Percentiles rank a stretch among this genome's conserved stretches.
phyloP scores from a whole-genome alignment of 2,797 vertebrate species.

The Naso thynnoides region DNA sequence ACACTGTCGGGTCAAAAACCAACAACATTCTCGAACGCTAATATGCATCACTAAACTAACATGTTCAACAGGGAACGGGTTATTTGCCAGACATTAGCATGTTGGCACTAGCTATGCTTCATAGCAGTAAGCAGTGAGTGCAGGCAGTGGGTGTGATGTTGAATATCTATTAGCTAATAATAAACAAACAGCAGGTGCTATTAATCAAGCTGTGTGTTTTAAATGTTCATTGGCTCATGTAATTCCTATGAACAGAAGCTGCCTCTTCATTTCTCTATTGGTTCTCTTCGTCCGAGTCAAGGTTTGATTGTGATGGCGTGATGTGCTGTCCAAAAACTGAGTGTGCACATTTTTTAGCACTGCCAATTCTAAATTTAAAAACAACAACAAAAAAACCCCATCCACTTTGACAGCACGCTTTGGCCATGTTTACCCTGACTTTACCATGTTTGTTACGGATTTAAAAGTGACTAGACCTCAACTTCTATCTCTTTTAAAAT shows the following conservation, averaged over 20 bases:
- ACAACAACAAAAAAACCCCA: too few relatives aligned
- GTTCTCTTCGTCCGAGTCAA: not conserved
- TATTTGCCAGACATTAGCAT: not conserved
- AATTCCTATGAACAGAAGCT: not conserved
- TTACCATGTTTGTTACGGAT: not conserved
- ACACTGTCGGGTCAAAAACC: not conserved
- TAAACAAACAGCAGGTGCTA: slow-evolving; percentile 1
- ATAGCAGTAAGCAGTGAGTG: not conserved
- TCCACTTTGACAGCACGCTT: not conserved
- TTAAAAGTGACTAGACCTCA: not conserved
- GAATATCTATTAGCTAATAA: not conserved
- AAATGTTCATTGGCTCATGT: not conserved
- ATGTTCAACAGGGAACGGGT: too few relatives aligned
- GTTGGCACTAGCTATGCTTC: not conserved
- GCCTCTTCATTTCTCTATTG: not conserved
- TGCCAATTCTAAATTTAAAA: not conserved
- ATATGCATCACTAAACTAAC: not conserved
- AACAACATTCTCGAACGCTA: not conserved
- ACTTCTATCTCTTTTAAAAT: too few relatives aligned
- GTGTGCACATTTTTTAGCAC: not conserved
- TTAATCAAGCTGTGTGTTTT: slow-evolving; percentile 4
- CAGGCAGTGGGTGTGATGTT: not conserved
- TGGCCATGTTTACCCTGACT: not conserved
- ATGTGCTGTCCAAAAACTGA: not conserved
- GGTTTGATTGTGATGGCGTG: not conserved